Evolutionary conservation across 2,888 invertebrate species (phyloP).

Genomic region (Morpho achilles): DNA sequence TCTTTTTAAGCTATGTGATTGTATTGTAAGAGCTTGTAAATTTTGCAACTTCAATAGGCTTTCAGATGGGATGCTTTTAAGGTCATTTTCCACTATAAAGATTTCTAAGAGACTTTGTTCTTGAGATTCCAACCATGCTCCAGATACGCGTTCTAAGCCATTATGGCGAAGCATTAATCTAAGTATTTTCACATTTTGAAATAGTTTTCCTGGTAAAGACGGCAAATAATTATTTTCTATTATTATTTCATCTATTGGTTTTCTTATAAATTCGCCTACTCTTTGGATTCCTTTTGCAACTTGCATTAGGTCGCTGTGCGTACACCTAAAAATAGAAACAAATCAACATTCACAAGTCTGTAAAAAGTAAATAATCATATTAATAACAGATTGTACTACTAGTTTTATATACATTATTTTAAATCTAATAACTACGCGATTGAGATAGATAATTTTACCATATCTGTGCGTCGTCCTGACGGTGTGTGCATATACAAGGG

Average conservation of each 20-base stretch:
- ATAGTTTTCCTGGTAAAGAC: slow-evolving; percentile 89
- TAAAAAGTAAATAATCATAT: neutral
- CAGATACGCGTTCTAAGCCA: slow-evolving; percentile 88
- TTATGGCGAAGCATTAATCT: slow-evolving; percentile 91
- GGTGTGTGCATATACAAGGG: slow-evolving; percentile 89
- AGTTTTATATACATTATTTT: too few species aligned
- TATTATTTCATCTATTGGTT: slow-evolving; percentile 90
- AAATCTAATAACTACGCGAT: too few species aligned
- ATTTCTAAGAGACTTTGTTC: slow-evolving; percentile 89
- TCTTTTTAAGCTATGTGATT: slow-evolving; percentile 86
- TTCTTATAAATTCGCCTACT: slow-evolving; percentile 81
- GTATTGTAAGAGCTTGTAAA: slow-evolving; percentile 90
- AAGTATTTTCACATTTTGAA: slow-evolving; percentile 86
- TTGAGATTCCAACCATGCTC: slow-evolving; percentile 88
- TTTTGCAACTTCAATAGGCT: slow-evolving; percentile 86
- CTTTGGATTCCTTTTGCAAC: slow-evolving; percentile 86
- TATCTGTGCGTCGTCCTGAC: slow-evolving; percentile 89
- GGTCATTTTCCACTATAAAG: slow-evolving; percentile 90
- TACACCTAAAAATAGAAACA: slow-evolving; percentile 82
- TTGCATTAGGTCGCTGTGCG: slow-evolving; percentile 91
- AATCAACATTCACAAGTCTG: neutral
- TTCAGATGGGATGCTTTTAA: slow-evolving; percentile 88
- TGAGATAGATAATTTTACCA: slow-evolving; percentile 75
- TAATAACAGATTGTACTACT: neutral
- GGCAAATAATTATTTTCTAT: slow-evolving; percentile 93